Evolutionary conservation across 2,797 vertebrate genomes (phyloP).

Genomic region (Gymnodraco acuticeps): DNA sequence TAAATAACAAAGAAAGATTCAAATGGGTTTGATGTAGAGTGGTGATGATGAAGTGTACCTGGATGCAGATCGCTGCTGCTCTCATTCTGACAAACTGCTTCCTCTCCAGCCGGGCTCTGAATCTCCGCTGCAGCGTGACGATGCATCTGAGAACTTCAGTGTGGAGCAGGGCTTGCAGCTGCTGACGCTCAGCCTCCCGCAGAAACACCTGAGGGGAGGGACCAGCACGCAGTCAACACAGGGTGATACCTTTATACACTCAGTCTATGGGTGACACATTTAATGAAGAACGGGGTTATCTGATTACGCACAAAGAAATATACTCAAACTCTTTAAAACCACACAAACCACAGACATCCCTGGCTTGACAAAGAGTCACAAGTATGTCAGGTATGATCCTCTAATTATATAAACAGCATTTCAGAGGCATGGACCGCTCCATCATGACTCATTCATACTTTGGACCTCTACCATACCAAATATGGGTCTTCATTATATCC

Average conservation of each 20-base stretch:
- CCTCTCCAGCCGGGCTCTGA: constrained; percentile 89
- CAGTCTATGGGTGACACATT: constrained; percentile 1
- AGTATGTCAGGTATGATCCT: constrained; percentile 75
- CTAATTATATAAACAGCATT: constrained; percentile 80
- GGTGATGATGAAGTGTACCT: constrained; percentile 80
- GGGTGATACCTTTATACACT: not conserved
- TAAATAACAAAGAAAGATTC: not conserved
- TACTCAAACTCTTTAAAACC: constrained; percentile 27
- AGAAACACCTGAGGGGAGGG: constrained; percentile 90
- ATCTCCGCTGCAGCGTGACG: constrained; percentile 88
- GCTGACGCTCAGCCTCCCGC: constrained; percentile 91
- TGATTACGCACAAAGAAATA: constrained; percentile 5
- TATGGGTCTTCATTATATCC: constrained; percentile 59
- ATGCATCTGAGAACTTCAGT: constrained; percentile 92
- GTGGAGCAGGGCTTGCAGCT: constrained; percentile 92
- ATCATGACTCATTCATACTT: constrained; percentile 53
- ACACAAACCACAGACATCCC: constrained; percentile 25
- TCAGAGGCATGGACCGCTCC: constrained; percentile 34
- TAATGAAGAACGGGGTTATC: constrained; percentile 11
- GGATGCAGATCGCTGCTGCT: constrained; percentile 87
- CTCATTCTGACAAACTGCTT: constrained; percentile 90
- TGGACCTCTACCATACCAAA: constrained; percentile 10
- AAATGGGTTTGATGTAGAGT: not conserved
- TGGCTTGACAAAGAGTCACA: constrained; percentile 44
- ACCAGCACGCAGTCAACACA: constrained; percentile 22